Percentiles rank a stretch among this genome's conserved stretches.
Conservation (phyloP, 2,888 invertebrate genomes). For the Drosophila helvetica region DNA sequence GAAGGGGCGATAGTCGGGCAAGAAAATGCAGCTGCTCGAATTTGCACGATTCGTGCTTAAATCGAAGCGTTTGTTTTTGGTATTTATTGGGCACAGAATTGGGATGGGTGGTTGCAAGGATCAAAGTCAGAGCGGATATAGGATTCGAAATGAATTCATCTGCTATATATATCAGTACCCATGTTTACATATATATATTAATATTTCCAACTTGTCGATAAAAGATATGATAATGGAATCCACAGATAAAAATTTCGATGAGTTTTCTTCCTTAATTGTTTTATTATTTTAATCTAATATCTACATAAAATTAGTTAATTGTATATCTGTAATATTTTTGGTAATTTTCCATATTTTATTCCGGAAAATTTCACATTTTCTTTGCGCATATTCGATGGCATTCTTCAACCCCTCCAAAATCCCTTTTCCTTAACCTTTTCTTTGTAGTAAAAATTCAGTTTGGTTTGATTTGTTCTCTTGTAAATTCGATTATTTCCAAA, state of each 20-base stretch:
- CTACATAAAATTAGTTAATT: no score
- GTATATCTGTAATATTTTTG: no score
- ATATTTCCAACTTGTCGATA: no score
- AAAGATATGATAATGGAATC: no score
- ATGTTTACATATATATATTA: no score
- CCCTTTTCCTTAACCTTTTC: not conserved
- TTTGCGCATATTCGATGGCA: not conserved
- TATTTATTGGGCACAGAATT: constrained; percentile 12
- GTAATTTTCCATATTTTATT: not conserved
- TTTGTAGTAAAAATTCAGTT: not conserved
- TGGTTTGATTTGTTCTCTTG: constrained; percentile 2
- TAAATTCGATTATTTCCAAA: constrained; percentile 4
- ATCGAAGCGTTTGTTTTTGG: constrained; percentile 26
- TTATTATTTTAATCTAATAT: no score
- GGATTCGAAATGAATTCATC: not conserved
- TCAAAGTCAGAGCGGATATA: constrained; percentile 5
- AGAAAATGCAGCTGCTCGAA: constrained; percentile 70
- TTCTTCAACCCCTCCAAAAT: not conserved
- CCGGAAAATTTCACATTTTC: not conserved
- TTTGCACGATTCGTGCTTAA: constrained; percentile 47
- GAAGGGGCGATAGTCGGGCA: constrained; percentile 7
- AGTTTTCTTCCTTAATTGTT: not conserved
- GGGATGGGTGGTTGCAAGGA: constrained; percentile 15
- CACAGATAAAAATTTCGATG: not conserved
- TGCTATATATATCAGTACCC: no score